Conservation (phyloP, 2,113 vertebrate species). For the Hystrix brachyura region DNA sequence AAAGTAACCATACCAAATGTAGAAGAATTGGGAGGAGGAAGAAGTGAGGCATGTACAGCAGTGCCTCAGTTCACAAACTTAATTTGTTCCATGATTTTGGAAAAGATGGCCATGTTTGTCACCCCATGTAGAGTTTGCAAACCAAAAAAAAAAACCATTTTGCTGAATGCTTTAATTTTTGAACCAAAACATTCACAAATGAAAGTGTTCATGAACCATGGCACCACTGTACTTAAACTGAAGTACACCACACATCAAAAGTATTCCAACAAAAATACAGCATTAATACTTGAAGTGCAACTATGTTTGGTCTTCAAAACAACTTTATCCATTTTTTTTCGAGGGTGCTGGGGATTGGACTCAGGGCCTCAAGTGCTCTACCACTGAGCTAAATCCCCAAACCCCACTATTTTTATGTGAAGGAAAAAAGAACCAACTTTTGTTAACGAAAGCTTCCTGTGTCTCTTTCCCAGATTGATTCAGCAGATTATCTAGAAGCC, state of each 20-base stretch:
- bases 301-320: not conserved
- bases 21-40: not conserved
- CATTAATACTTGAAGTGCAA: not conserved
- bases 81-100: not conserved
- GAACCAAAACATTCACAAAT: not conserved
- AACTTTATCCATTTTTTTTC: not conserved
- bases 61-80: not conserved
- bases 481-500: rapidly evolving
- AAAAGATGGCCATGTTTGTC: not conserved
- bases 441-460: not conserved
- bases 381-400: no score
- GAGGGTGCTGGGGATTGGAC: no score
- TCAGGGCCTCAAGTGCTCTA: no score
- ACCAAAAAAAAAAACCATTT: not conserved
- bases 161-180: not conserved
- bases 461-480: not conserved
- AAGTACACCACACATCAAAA: not conserved
- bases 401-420: not conserved
- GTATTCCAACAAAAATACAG: not conserved
- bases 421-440: not conserved
- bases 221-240: not conserved
- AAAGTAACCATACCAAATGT: not conserved
- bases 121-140: not conserved
- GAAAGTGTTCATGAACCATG: not conserved
- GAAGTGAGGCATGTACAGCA: not conserved